These are phyloP conservation scores for Sylvia borin DNA, from an alignment of 2,797 vertebrate species.

Conservation along the genomic window DNA sequence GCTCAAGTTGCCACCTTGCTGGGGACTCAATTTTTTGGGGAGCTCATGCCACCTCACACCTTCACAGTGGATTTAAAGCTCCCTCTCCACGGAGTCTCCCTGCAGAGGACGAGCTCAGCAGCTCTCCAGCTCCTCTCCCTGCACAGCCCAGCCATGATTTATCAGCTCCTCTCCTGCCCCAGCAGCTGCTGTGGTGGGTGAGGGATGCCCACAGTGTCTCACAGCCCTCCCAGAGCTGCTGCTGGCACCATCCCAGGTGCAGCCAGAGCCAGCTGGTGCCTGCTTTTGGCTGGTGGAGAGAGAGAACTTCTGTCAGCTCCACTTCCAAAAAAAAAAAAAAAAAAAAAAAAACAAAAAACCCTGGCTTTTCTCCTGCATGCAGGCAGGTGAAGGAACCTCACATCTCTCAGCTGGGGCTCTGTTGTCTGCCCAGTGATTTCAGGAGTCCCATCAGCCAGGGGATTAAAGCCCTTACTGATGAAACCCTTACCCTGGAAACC, in stretches of 20 bases:
- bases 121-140: background rate
- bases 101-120: background rate
- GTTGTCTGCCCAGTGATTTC: no score
- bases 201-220: background rate
- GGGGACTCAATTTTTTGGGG: background rate
- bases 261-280: background rate
- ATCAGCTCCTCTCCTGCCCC: background rate
- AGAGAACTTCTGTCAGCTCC: background rate
- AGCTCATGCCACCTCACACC: background rate
- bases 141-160: background rate
- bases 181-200: background rate
- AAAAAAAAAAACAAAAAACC: background rate
- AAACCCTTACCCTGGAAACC: background rate
- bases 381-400: background rate
- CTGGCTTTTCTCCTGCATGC: background rate
- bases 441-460: no score
- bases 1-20: background rate
- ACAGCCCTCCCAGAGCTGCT: background rate
- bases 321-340: background rate
- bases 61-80: fast-evolving
- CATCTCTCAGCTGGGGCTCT: background rate
- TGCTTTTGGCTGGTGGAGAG: background rate
- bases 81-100: fast-evolving
- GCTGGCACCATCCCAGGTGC: background rate
- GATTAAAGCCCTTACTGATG: background rate